phyloP scores from a whole-genome alignment of 2,888 invertebrate genomes.

The Drosophila meridiana region DNA sequence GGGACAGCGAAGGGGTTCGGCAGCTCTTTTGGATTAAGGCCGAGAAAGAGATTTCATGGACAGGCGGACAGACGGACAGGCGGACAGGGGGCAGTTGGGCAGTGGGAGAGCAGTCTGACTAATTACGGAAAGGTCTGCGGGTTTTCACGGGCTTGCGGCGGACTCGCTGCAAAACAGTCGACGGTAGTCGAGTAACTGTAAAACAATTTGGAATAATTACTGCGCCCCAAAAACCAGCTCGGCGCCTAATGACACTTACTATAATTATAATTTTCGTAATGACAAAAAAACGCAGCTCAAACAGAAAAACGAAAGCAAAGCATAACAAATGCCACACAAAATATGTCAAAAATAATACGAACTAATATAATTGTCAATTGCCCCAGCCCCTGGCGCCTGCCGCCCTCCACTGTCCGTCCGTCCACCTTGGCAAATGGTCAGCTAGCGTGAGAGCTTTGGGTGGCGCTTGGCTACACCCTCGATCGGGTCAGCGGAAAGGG shows the following conservation, averaged over 20 bases:
- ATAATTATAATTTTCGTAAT: slow-evolving; percentile 81
- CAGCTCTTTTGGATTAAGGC: slow-evolving; percentile 65
- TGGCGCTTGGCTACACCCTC: slow-evolving; percentile 30
- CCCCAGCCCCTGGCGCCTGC: neutral
- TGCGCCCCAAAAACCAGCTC: slow-evolving; percentile 58
- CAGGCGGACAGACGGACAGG: slow-evolving; percentile 23
- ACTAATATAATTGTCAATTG: slow-evolving; percentile 75
- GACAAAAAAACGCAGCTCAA: slow-evolving; percentile 46
- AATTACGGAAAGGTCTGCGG: slow-evolving; percentile 43
- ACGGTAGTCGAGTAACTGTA: slow-evolving; percentile 61
- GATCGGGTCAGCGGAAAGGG: slow-evolving; percentile 43
- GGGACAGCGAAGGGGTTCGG: slow-evolving; percentile 29
- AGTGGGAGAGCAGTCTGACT: slow-evolving; percentile 33
- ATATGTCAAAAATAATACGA: slow-evolving; percentile 77
- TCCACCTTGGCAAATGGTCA: slow-evolving; percentile 42
- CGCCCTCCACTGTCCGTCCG: neutral
- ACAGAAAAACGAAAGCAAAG: slow-evolving; percentile 48
- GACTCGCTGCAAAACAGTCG: slow-evolving; percentile 24
- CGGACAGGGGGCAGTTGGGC: slow-evolving; percentile 10
- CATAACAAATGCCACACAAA: slow-evolving; percentile 57
- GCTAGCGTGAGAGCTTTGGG: slow-evolving; percentile 63
- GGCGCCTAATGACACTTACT: slow-evolving; percentile 74
- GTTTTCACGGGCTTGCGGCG: slow-evolving; percentile 23
- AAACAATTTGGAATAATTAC: slow-evolving; percentile 74
- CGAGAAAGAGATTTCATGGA: slow-evolving; percentile 65